Evolutionary conservation across 2,888 invertebrate genomes (phyloP).

Genomic region (Leucophora obtusa): DNA sequence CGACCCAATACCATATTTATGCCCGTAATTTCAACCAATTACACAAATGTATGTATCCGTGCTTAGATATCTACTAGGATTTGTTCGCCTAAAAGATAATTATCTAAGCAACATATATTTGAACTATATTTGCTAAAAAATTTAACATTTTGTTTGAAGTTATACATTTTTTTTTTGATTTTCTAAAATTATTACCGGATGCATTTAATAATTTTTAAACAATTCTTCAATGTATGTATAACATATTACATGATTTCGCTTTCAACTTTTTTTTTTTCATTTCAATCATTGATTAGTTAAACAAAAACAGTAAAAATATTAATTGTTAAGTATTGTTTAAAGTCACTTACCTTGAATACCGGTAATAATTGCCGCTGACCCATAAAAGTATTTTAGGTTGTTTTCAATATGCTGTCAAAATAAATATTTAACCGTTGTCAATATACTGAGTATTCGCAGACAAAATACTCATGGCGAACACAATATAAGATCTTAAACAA

Average conservation of each 20-base stretch:
- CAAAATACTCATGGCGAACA: neutral
- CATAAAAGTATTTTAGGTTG: constrained; percentile 25
- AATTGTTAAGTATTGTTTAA: constrained; percentile 33
- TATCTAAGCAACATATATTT: no score
- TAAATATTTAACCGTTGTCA: constrained; percentile 36
- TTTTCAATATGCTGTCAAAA: constrained; percentile 36
- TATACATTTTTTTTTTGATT: no score
- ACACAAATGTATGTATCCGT: no score
- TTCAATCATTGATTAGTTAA: constrained; percentile 14
- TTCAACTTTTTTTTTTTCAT: neutral
- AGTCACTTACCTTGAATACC: constrained; percentile 52
- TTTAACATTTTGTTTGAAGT: no score
- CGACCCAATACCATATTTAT: no score
- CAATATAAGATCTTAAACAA: neutral
- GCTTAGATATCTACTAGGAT: no score
- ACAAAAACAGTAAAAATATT: constrained; percentile 10
- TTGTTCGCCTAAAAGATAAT: no score
- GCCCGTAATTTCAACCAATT: no score
- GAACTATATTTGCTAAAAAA: no score
- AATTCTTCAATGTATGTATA: neutral
- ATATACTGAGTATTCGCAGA: constrained; percentile 2
- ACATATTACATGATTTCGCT: constrained; percentile 18
- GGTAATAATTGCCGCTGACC: constrained; percentile 44
- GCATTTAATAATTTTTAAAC: neutral
- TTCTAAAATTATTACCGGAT: neutral